Conservation (phyloP, 2,113 vertebrate genomes). For the Chinchilla lanigera region DNA sequence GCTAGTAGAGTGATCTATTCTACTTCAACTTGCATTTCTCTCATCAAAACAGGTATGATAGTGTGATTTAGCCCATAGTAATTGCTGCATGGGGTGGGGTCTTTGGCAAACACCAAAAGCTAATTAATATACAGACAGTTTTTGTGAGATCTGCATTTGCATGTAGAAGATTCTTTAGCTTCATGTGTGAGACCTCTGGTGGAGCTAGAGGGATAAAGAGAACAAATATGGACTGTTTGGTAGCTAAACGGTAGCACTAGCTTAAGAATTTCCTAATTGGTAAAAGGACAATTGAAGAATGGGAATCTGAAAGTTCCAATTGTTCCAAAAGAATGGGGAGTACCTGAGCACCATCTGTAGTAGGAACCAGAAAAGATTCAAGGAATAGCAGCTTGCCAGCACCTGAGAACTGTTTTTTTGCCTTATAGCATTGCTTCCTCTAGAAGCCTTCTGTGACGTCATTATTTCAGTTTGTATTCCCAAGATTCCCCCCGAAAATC, state of each 20-base stretch:
- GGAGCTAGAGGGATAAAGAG: background rate
- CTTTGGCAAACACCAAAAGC: background rate
- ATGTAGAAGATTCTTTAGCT: background rate
- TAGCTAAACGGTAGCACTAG: background rate
- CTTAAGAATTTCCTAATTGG: background rate
- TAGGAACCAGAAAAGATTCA: background rate
- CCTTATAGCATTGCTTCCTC: background rate
- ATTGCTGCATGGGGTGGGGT: background rate
- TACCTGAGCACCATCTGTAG: background rate
- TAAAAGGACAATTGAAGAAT: background rate
- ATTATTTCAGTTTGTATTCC: slow-evolving; percentile 31
- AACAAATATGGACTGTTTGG: background rate
- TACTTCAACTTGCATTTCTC: slow-evolving; percentile 26
- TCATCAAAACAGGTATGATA: background rate
- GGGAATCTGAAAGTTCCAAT: background rate
- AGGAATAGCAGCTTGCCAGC: background rate
- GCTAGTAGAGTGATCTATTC: background rate
- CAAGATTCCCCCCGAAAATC: background rate
- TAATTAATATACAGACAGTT: background rate
- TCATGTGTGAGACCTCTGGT: background rate
- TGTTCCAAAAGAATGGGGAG: background rate
- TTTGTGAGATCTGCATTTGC: background rate
- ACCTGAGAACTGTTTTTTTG: background rate
- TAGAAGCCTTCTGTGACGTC: background rate
- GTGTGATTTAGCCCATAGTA: background rate